A percentile compares a stretch with the other conserved stretches of the same genome.
Evolutionary conservation across 2,113 vertebrate genomes (phyloP).

Genomic region (Marmota flaviventris): DNA sequence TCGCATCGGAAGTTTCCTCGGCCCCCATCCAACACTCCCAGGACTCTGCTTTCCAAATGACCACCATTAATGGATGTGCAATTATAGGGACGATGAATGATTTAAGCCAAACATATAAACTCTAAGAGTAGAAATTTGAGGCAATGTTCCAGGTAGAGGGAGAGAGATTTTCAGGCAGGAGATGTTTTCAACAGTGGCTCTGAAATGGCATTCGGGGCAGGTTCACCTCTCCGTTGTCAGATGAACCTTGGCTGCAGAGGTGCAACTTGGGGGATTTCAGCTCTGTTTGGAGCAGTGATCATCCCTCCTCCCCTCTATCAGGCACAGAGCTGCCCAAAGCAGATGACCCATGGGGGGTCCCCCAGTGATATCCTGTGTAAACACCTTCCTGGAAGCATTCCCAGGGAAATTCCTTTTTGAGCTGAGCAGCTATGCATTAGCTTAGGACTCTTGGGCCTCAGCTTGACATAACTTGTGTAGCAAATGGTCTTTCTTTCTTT

Average conservation of each 20-base stretch:
- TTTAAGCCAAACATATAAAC: slow-evolving; percentile 11
- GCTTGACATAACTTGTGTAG: not conserved
- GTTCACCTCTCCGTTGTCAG: not conserved
- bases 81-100: not conserved
- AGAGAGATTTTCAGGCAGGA: slow-evolving; percentile 28
- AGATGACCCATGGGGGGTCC: not conserved
- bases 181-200: slow-evolving; percentile 1
- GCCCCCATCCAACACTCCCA: not conserved
- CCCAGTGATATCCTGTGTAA: not conserved
- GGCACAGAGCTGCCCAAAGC: not conserved
- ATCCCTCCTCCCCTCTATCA: not conserved
- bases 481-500: not conserved
- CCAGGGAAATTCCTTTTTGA: not conserved
- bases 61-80: not conserved
- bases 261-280: not conserved
- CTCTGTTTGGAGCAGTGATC: not conserved
- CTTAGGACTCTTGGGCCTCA: not conserved
- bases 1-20: not conserved
- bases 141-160: not conserved
- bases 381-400: not conserved
- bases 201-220: not conserved
- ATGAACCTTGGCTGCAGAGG: not conserved
- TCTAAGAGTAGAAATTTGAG: slow-evolving; percentile 14
- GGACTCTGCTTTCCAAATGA: not conserved
- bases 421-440: not conserved